Evolutionary conservation across 2,113 vertebrate genomes (phyloP), one percentile per base, ranked within the genome.

Genomic region (Sorex fumeus): DNA sequence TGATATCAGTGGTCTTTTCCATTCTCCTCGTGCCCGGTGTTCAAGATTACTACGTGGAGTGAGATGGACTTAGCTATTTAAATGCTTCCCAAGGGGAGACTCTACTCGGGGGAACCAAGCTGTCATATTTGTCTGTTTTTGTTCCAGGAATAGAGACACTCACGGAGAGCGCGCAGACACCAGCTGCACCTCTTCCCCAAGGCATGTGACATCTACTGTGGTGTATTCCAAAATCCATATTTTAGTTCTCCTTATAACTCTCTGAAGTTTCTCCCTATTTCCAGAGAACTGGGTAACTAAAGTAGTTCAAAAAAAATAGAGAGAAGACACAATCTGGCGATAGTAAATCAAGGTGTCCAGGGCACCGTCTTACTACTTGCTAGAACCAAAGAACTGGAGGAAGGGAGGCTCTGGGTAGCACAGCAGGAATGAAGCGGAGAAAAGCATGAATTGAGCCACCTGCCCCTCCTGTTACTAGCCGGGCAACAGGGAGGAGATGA

Each of bases 191-290:
- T 53, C 53, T 15, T 53, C 53, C 53, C 53, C 62, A 64, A 64
- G 62, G 21, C 62, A 64, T 64, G 27, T 64, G 62, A 64, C 30
- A 18, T 6, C n/a, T 23, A 27, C 3, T 53, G 15, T 3, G 12
- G 8, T 87, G 75, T 84, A 69, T 50, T 3, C 50, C 16, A 69
- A 69, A 60, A 40, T 79, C 4, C 1, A 34, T 32, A 60, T 30
- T 67, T 91, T 43, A 53, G 8, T 86, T 79, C n/a, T 53, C 45
- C 34, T 32, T 77, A 82, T 32, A 90, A 75, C 40, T 82, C 74
- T 47, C 40, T 30, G 21, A 75, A 27, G 50, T 67, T 91, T 77
- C 27, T 53, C 27, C 30, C 74, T 45, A 53, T 70, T 76, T 75
- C 70, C 40, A 62, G 15, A 75, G 72, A 72, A 86, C 69, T 27